Evolutionary conservation across 2,888 invertebrate genomes (phyloP).

Genomic region (Drosophila melanocephala): DNA sequence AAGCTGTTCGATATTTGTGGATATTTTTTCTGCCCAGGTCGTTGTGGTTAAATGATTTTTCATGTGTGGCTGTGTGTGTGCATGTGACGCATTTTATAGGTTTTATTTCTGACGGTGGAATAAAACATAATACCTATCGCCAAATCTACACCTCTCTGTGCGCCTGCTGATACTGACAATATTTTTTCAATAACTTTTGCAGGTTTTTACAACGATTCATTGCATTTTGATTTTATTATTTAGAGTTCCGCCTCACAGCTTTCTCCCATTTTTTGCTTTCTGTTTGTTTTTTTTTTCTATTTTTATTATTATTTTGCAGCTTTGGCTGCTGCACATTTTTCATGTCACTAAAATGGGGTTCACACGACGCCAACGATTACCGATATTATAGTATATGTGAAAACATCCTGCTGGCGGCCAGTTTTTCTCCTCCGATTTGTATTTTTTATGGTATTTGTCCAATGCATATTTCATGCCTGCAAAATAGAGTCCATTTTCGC

Average conservation of each 20-base stretch:
- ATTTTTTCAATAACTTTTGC: conserved; percentile 72
- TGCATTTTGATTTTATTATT: conserved; percentile 81
- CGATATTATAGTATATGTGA: conserved; percentile 33
- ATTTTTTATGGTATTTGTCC: conserved; percentile 1
- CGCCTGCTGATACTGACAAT: conserved; percentile 66
- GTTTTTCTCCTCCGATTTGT: neutral
- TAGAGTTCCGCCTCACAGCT: conserved; percentile 42
- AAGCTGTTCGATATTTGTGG: conserved; percentile 45
- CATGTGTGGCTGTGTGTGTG: conserved; percentile 9
- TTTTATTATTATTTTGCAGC: conserved; percentile 9
- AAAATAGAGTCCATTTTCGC: neutral
- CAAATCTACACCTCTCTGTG: neutral
- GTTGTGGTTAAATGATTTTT: conserved; percentile 75
- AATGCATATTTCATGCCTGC: conserved; percentile 52
- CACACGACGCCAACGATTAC: conserved; percentile 35
- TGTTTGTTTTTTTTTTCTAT: conserved; percentile 2
- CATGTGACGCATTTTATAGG: neutral
- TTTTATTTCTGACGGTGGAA: conserved; percentile 33
- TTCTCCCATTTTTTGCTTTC: conserved; percentile 13
- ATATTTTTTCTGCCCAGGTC: conserved; percentile 39
- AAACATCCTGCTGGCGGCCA: conserved; percentile 18
- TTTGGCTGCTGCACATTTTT: conserved; percentile 73
- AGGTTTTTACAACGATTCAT: conserved; percentile 65
- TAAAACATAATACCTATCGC: neutral
- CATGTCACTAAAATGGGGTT: conserved; percentile 78